Base-by-base conservation (phyloP, 2,113 vertebrate genomes). In the Typhlomys cinereus region DNA sequence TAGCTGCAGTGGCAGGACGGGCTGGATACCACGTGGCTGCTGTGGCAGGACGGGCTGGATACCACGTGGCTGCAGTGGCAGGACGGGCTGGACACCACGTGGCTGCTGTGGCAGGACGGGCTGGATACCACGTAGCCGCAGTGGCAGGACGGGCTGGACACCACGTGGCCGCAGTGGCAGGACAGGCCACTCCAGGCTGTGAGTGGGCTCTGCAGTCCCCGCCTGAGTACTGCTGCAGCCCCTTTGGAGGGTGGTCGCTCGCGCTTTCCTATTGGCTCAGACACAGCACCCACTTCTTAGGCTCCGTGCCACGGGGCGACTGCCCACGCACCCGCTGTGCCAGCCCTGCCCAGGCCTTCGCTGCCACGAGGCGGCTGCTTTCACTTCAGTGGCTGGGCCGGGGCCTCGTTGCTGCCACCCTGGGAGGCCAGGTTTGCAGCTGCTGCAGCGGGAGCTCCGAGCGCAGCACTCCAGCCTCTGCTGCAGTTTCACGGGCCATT, bases 401-500 rank as follows among this genome's bases (percentile, higher is more conserved):
- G 7, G 1, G 23, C 15, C 81, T 88, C 69, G 79, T 92, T 79
- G 84, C 95, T 50, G 78, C 92, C 85, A 52, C 93, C 34, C 12
- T 71, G 94, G 94, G 93, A 94, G 88, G 94, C 90, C 80, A 96
- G 93, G 97, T 96, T 88, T 95, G 94, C 85, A 71, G 94, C 89
- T 88, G 95, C 46, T 52, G 87, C 89, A 93, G 93, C 92, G 79
- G 92, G 95, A 95, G 93, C 91, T 90, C 94, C 83, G 83, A 95
- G 90, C n/a, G 39, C 91, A 93, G 87, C 91, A 82, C 95, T 95
- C 83, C 74, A 74, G 96, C 95, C 86, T 76, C 90, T 74, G 46
- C 97, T 73, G 97, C 97, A 93, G 96, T 97, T 98, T 98, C 97
- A 98, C 81, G 98, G 98, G 95, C 98, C 98, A 98, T 98, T 98